phyloP scores from a whole-genome alignment of 2,113 vertebrate genomes.

The Vicugna pacos region DNA sequence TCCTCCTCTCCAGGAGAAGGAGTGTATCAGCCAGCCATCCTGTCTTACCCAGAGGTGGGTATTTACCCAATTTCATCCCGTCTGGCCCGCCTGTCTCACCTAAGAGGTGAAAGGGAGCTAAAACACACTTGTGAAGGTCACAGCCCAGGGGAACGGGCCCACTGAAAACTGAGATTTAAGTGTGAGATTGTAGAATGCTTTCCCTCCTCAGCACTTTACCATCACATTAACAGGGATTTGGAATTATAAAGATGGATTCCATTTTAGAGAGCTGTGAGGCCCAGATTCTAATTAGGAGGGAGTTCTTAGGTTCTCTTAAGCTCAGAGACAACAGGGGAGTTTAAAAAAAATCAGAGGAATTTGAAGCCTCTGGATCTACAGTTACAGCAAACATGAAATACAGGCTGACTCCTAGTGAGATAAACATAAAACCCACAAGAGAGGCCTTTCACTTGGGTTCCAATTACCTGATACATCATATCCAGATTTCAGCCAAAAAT shows the following conservation, averaged over 20 bases:
- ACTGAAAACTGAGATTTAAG: neutral
- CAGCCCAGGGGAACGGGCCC: neutral
- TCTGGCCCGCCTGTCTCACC: neutral
- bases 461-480: neutral
- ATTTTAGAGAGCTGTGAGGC: neutral
- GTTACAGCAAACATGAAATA: neutral
- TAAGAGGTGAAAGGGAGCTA: neutral
- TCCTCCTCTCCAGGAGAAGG: neutral
- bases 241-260: neutral
- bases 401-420: neutral
- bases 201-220: neutral
- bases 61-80: neutral
- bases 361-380: neutral
- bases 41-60: neutral
- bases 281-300: neutral
- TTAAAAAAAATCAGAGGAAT: neutral
- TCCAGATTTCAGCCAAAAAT: neutral
- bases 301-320: neutral
- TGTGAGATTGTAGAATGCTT: neutral
- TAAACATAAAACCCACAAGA: neutral
- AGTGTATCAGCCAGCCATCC: too few relatives aligned
- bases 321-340: neutral
- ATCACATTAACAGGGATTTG: neutral
- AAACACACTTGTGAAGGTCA: neutral
- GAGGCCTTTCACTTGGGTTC: neutral